Evolutionary conservation across 2,888 invertebrate species (phyloP).

Genomic region (Odontocerum albicorne): DNA sequence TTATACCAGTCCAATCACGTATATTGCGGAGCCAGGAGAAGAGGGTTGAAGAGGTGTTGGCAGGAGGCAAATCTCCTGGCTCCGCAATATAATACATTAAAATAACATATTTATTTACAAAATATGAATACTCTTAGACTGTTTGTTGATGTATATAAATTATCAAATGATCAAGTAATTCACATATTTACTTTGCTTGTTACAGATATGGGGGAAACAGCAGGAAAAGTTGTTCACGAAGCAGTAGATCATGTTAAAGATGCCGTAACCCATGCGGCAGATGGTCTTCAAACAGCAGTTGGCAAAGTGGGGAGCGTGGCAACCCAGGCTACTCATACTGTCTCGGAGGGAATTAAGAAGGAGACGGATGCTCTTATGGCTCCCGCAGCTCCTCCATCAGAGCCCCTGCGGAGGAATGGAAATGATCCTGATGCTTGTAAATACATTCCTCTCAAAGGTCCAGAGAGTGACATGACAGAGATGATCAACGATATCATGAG

Average conservation of each 20-base stretch:
- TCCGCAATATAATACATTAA: too few species aligned
- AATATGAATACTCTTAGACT: too few species aligned
- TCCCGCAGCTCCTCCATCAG: conserved; percentile 3
- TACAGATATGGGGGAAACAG: conserved; percentile 31
- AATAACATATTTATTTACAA: too few species aligned
- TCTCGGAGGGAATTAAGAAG: conserved; percentile 15
- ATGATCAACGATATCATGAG: conserved; percentile 25
- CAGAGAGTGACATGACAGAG: conserved; percentile 16
- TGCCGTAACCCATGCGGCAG: conserved; percentile 26
- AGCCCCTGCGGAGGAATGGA: conserved; percentile 3
- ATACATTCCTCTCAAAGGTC: conserved; percentile 24
- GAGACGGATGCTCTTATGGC: conserved; percentile 12
- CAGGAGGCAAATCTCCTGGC: too few species aligned
- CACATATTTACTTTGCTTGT: conserved; percentile 1
- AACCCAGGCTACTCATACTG: conserved; percentile 7
- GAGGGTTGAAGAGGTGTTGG: too few species aligned
- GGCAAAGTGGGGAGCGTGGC: conserved; percentile 14
- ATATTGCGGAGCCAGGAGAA: too few species aligned
- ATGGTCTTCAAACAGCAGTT: conserved; percentile 20
- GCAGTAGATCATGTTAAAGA: conserved; percentile 33
- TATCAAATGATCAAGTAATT: too few species aligned
- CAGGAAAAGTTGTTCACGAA: conserved; percentile 24
- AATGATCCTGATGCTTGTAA: conserved; percentile 17
- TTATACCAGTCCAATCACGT: too few species aligned
- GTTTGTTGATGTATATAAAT: too few species aligned